Conservation (phyloP, 2,888 invertebrate species). For the Allygus modestus region DNA sequence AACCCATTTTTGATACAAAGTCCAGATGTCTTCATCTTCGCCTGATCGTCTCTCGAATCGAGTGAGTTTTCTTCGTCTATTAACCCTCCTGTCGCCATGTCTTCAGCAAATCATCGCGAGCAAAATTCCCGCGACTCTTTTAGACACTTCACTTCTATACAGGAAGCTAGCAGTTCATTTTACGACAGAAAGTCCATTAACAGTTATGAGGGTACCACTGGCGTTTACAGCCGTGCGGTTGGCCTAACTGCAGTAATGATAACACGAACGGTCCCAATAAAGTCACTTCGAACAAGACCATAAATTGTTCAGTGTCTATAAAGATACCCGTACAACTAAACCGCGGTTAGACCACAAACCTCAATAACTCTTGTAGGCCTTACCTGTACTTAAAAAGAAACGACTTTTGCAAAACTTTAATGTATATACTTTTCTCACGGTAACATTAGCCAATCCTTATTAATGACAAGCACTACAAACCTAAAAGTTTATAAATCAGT, state of each 20-base stretch:
- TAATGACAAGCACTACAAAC: not conserved
- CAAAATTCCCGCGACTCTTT: not conserved
- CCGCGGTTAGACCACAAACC: slow-evolving; percentile 22
- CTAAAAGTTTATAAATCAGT: not conserved
- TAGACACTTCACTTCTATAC: not conserved
- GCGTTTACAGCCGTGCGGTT: slow-evolving; percentile 42
- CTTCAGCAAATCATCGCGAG: slow-evolving; percentile 49
- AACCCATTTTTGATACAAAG: slow-evolving; percentile 58
- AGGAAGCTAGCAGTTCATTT: slow-evolving; percentile 24
- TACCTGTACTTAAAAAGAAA: not conserved
- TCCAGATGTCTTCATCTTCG: slow-evolving; percentile 62
- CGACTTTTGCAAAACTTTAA: not conserved
- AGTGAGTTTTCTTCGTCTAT: slow-evolving; percentile 61
- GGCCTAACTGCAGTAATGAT: slow-evolving; percentile 40
- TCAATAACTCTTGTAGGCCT: not conserved
- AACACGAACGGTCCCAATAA: slow-evolving; percentile 52
- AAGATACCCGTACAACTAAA: slow-evolving; percentile 58
- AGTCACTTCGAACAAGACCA: slow-evolving; percentile 39
- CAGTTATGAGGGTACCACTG: slow-evolving; percentile 49
- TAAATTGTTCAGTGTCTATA: slow-evolving; percentile 55
- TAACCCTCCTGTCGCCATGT: slow-evolving; percentile 62
- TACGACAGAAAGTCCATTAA: slow-evolving; percentile 51
- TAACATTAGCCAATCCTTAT: not conserved
- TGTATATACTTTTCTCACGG: not conserved
- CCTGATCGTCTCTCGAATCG: slow-evolving; percentile 51